Conservation (phyloP, 2,888 invertebrate species). For the Entomobrya multifasciata region DNA sequence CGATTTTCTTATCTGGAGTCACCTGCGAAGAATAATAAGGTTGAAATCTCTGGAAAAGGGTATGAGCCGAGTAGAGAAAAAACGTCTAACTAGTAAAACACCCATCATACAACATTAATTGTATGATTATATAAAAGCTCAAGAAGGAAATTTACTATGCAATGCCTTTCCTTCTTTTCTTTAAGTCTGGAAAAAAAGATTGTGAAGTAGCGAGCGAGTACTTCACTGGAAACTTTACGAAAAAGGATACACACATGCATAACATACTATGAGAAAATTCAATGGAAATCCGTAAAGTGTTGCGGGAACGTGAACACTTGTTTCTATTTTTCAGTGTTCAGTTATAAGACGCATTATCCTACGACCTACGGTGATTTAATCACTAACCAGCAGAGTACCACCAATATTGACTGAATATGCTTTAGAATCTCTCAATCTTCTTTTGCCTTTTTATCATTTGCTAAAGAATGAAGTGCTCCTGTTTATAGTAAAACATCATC, state of each 20-base stretch:
- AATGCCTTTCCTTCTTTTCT: neutral
- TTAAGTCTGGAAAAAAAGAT: neutral
- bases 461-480: slow-evolving; percentile 20
- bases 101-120: slow-evolving; percentile 25
- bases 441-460: slow-evolving; percentile 3
- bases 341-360: slow-evolving; percentile 36
- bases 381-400: neutral
- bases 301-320: slow-evolving; percentile 68
- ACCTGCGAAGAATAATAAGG: slow-evolving; percentile 66
- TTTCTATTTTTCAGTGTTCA: neutral
- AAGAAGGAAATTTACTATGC: slow-evolving; percentile 10
- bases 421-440: slow-evolving; percentile 30
- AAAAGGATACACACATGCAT: neutral
- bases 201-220: neutral
- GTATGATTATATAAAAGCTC: slow-evolving; percentile 33
- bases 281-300: slow-evolving; percentile 64
- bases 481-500: slow-evolving; percentile 5
- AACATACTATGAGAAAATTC: slow-evolving; percentile 53
- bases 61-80: slow-evolving; percentile 5
- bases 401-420: neutral
- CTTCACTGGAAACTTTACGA: neutral
- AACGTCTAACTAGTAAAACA: neutral
- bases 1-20: slow-evolving; percentile 66
- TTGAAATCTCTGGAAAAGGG: slow-evolving; percentile 2
- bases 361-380: slow-evolving; percentile 3